Percentiles rank a stretch among this genome's conserved stretches.
Evolutionary conservation across 2,888 invertebrate genomes (phyloP).

Genomic region (Fragum fragum): DNA sequence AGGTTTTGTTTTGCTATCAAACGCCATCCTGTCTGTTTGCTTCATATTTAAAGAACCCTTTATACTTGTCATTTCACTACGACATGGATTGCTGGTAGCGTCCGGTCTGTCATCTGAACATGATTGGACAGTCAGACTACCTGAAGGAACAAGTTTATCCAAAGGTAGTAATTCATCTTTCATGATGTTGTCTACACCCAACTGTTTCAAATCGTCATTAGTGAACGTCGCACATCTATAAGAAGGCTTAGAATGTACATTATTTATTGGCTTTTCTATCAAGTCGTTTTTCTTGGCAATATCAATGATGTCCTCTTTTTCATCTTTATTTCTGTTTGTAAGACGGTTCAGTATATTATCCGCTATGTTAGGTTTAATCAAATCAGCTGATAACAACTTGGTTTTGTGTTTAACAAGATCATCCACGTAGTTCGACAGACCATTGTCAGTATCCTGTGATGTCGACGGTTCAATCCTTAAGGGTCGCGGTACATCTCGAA

Average conservation of each 20-base stretch:
- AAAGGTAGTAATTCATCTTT: background rate
- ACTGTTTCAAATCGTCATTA: background rate
- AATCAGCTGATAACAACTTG: background rate
- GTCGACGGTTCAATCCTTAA: background rate
- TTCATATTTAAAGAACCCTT: background rate
- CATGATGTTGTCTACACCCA: background rate
- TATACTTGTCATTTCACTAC: too few species aligned
- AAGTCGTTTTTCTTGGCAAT: background rate
- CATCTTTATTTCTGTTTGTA: background rate
- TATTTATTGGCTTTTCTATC: background rate
- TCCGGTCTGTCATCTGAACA: background rate
- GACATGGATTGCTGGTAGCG: background rate
- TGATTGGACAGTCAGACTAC: background rate
- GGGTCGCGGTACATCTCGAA: background rate
- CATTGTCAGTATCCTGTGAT: background rate
- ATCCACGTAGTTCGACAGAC: background rate
- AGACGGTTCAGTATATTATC: background rate
- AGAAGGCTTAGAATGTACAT: too few species aligned
- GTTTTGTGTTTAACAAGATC: background rate
- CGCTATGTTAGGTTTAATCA: background rate
- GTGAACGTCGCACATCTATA: background rate
- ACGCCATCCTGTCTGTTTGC: background rate
- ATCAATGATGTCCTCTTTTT: too few species aligned
- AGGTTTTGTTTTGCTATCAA: background rate
- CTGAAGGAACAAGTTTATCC: background rate